Percentiles rank a stretch among this genome's conserved stretches.
phyloP scores from a whole-genome alignment of 2,888 invertebrate genomes.

The Andrena bucephala region DNA sequence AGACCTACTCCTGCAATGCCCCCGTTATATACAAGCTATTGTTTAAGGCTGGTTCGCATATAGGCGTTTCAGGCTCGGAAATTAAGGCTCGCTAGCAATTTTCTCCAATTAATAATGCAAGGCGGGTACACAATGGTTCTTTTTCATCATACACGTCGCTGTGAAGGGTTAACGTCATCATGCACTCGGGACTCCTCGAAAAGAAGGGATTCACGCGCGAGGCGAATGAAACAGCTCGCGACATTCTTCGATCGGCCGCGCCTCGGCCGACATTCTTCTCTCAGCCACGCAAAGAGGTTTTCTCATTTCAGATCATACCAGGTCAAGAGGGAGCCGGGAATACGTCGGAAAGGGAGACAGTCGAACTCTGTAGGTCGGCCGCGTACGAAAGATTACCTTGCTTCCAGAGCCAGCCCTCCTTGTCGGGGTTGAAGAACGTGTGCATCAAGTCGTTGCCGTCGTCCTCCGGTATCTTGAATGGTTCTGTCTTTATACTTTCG shows the following conservation, averaged over 20 bases:
- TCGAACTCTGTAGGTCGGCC: slow-evolving; percentile 19
- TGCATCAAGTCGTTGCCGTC: slow-evolving; percentile 99
- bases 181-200: slow-evolving; percentile 27
- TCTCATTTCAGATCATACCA: slow-evolving; percentile 49
- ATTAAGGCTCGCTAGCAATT: too few relatives aligned
- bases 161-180: slow-evolving; percentile 46
- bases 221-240: slow-evolving; percentile 19
- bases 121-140: too few relatives aligned
- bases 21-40: too few relatives aligned
- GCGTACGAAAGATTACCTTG: slow-evolving; percentile 89
- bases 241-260: slow-evolving; percentile 37
- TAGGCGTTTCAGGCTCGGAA: too few relatives aligned
- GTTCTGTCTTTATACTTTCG: slow-evolving; percentile 99
- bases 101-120: too few relatives aligned
- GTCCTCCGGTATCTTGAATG: slow-evolving; percentile 99
- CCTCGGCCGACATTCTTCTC: slow-evolving; percentile 34
- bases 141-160: neutral
- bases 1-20: too few relatives aligned
- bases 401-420: slow-evolving; percentile 99
- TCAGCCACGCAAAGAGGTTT: slow-evolving; percentile 46
- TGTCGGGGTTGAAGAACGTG: slow-evolving; percentile 99
- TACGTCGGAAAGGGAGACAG: slow-evolving; percentile 14
- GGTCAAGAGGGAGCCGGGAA: slow-evolving; percentile 39
- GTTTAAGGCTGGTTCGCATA: too few relatives aligned
- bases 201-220: slow-evolving; percentile 5